Conservation (phyloP, 1,140 invertebrate species). For the Brachionus asplanchnoidis region DNA sequence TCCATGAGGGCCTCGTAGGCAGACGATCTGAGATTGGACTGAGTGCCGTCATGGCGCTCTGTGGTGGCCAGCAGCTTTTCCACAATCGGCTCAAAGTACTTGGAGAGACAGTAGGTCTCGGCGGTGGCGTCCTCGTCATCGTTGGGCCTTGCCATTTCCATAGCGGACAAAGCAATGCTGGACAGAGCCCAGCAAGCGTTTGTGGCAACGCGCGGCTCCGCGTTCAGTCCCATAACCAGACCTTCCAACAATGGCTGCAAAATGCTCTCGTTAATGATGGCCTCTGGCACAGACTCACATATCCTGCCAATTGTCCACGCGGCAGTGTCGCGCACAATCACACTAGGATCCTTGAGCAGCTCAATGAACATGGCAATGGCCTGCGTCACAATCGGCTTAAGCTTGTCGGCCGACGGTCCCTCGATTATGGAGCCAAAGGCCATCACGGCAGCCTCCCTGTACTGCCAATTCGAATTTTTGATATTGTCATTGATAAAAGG, state of each 20-base stretch:
- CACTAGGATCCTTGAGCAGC: conserved; percentile 83
- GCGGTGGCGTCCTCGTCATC: conserved; percentile 66
- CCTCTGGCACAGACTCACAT: conserved; percentile 91
- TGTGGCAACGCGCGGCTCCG: conserved; percentile 88
- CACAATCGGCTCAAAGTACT: conserved; percentile 88
- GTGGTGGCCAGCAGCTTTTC: conserved; percentile 84
- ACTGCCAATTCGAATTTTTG: conserved; percentile 85
- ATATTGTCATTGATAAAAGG: conserved; percentile 97
- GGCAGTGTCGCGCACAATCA: conserved; percentile 89
- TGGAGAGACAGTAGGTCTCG: conserved; percentile 84
- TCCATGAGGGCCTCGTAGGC: conserved; percentile 99
- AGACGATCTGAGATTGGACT: conserved; percentile 84
- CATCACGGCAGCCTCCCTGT: conserved; percentile 93
- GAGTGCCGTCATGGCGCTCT: conserved; percentile 65
- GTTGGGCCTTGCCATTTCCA: conserved; percentile 70
- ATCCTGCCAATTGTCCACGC: conserved; percentile 97
- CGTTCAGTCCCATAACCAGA: conserved; percentile 74
- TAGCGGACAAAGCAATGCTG: conserved; percentile 91
- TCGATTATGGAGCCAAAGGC: conserved; percentile 93
- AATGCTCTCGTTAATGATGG: conserved; percentile 77
- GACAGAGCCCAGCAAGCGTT: conserved; percentile 99
- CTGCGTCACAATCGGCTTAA: conserved; percentile 88
- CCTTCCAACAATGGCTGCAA: conserved; percentile 78
- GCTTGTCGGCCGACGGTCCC: conserved; percentile 76
- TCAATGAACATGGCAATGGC: conserved; percentile 91